Base-by-base conservation (phyloP, 1,140 invertebrate species). In the Matsumurasca onukii region DNA sequence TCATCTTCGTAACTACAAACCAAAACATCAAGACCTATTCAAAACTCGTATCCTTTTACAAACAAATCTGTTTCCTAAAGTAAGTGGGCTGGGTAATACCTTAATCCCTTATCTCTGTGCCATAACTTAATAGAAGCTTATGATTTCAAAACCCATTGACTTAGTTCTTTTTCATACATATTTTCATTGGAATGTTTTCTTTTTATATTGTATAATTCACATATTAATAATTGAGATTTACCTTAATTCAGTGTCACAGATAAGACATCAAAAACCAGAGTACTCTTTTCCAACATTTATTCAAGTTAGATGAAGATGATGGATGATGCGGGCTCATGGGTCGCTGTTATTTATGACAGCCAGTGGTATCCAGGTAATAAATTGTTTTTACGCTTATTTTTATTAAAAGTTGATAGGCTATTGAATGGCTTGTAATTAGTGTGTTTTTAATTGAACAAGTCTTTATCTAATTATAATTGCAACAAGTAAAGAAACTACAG, bases 221-320 rank as follows among this genome's bases (percentile, higher is more conserved):
- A 45, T 45, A 9, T 45, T 45, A 45, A 17, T n/a, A 55, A 55
- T 55, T 55, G 20, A 55, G 24, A 55, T 55, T 55, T 55, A 55
- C 15, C 51, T 9, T 3, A 59, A 27, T 29, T 25, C 2, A 59
- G 22, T 3, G 24, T 17, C 17, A 59, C 24, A 25, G 3, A 3
- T 59, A 59, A 25, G 24, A 3, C 24, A 24, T 59, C 24, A 9
- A 3, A 29, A 59, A 45, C 34, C 34, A 45, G 34, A 45, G 34
- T 45, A 17, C 34, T 9, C 34, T 45, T 12, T 45, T 45, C 34
- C 17, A 17, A 45, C 34, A 45, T 45, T 45, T 45, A 45, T 45
- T 45, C 34, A 9, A 45, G 34, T 45, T 9, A 45, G 9, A 17
- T 12, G 34, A 45, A 45, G 9, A 17, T 12, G 9, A 17, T 12